Percentiles rank a stretch among this genome's conserved stretches.
Evolutionary conservation across 2,888 invertebrate species (phyloP).

Genomic region (Podabrus alpinus): DNA sequence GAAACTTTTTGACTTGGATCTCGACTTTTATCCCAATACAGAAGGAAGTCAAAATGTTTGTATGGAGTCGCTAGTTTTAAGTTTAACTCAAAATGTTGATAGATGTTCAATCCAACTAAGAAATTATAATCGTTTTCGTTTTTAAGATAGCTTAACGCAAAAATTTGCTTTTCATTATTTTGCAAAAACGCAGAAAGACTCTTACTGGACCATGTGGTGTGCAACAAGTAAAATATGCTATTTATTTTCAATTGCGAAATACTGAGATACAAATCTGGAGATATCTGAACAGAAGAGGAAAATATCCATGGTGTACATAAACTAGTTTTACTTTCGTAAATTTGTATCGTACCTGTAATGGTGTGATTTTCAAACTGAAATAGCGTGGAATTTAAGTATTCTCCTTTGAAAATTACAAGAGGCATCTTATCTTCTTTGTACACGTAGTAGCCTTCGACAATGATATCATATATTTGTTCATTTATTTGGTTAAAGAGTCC

Average conservation of each 20-base stretch:
- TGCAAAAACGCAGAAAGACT: constrained; percentile 27
- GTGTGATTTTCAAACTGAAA: constrained; percentile 31
- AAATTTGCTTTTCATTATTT: constrained; percentile 32
- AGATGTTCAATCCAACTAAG: constrained; percentile 35
- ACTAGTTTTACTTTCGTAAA: constrained; percentile 15
- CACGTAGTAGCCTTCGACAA: constrained; percentile 16
- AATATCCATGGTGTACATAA: constrained; percentile 33
- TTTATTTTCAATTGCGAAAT: constrained; percentile 21
- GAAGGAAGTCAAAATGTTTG: constrained; percentile 29
- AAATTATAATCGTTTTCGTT: constrained; percentile 23
- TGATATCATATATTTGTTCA: constrained; percentile 5
- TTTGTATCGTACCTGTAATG: constrained; percentile 27
- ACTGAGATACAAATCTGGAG: constrained; percentile 32
- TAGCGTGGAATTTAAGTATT: constrained; percentile 32
- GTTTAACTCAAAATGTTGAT: constrained; percentile 37
- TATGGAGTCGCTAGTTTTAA: constrained; percentile 26
- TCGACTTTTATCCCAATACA: constrained; percentile 39
- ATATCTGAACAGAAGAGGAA: constrained; percentile 29
- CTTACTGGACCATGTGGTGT: constrained; percentile 30
- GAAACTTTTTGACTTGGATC: constrained; percentile 30
- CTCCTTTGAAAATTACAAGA: constrained; percentile 27
- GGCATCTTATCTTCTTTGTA: constrained; percentile 5
- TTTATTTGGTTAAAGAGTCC: constrained; percentile 19
- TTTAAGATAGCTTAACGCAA: constrained; percentile 24
- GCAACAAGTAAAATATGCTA: constrained; percentile 20